These are phyloP conservation scores for Serranus cabrilla DNA, from an alignment of 2,797 vertebrate species.

Conservation along the genomic window DNA sequence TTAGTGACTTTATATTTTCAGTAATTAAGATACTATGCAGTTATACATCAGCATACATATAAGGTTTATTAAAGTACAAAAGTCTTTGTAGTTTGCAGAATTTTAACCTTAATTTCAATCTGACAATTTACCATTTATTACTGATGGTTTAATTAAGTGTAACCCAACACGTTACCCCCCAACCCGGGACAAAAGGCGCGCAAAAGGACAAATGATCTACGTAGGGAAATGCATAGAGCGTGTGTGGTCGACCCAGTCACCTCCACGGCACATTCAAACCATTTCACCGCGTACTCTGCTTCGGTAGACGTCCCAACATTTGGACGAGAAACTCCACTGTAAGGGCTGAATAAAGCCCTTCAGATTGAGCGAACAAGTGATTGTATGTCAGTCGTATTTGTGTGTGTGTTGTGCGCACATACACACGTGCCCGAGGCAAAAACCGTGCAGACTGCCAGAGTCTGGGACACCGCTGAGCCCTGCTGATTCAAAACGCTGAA, in stretches of 20 bases:
- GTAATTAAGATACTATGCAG: too few relatives aligned
- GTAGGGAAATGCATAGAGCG: slow-evolving; percentile 75
- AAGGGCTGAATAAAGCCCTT: slow-evolving; percentile 48
- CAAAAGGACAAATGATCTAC: slow-evolving; percentile 44
- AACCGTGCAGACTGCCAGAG: slow-evolving; percentile 75
- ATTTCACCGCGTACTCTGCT: slow-evolving; percentile 41
- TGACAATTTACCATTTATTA: too few relatives aligned
- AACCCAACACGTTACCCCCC: too few relatives aligned
- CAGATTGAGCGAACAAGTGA: slow-evolving; percentile 57
- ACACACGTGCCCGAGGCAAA: slow-evolving; percentile 49
- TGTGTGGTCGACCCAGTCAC: slow-evolving; percentile 49
- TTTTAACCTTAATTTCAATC: too few relatives aligned
- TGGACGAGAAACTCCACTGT: slow-evolving; percentile 39
- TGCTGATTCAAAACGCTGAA: slow-evolving; percentile 57
- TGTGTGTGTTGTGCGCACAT: slow-evolving; percentile 28
- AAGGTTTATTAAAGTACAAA: too few relatives aligned
- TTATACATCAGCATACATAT: too few relatives aligned
- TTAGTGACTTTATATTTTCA: too few relatives aligned
- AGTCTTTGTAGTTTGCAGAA: too few relatives aligned
- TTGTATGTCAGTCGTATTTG: slow-evolving; percentile 67
- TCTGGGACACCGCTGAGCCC: slow-evolving; percentile 48
- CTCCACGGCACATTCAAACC: slow-evolving; percentile 51
- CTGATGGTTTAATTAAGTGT: too few relatives aligned
- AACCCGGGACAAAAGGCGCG: slow-evolving; percentile 3
- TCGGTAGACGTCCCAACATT: slow-evolving; percentile 39